Base-by-base conservation (phyloP, 2,113 vertebrate species). In the Amphiprion percula region DNA sequence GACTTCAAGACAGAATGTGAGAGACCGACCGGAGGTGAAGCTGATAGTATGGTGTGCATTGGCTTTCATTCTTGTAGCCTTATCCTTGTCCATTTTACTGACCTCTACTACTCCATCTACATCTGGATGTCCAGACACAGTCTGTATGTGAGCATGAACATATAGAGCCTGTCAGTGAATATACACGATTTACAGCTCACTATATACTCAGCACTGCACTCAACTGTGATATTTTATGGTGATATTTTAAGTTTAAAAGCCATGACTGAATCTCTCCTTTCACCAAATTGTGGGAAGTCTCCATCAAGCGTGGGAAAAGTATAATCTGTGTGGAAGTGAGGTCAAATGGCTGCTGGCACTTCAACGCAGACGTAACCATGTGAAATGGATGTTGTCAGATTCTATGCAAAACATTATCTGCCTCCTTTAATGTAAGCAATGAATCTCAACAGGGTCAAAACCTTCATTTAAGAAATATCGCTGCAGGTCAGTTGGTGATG, bases 301-400 rank as follows among this genome's bases (percentile, higher is more conserved):
- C 73, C 30, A 24, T 47, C 4, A n/a, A 89, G 60, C 88, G 85
- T 92, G 89, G 80, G 84, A 87, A 90, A 83, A 61, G 5, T 88
- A 39, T 50, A 19, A 30, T 79, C 72, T 77, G 33, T 21, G 14
- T 62, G 69, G 63, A 79, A 68, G 47, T 73, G 59, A 76, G 54
- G 62, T 2, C 41, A 64, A 54, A 80, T 79, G 72, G 77, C 69
- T 83, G 81, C 15, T 86, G 87, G 80, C 88, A 84, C 37, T 2
- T 84, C 80, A 77, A 80, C 68, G 83, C 61, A 88, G 73, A 67
- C 61, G 65, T 66, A 28, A 77, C 54, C 73, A 68, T 79, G 64
- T 77, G 58, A 86, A 64, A 83, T 68, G 3, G 21, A 71, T 5
- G 44, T 66, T 79, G 70, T 86, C 80, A 74, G 65, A 85, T 74